Base-by-base conservation (phyloP, 2,113 vertebrate species). In the Panurus biarmicus region DNA sequence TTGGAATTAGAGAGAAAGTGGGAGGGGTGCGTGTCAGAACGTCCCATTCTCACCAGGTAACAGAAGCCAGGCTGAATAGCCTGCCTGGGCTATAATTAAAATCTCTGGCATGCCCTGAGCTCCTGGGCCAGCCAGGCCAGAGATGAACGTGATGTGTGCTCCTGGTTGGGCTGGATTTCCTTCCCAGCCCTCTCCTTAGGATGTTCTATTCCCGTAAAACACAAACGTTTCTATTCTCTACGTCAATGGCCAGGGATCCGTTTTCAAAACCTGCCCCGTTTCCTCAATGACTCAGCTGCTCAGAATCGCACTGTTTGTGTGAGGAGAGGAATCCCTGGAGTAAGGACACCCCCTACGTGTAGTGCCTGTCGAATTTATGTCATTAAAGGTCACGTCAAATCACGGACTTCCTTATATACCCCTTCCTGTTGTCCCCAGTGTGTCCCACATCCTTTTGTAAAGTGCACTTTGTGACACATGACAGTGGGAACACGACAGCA, bases 241-340 rank as follows among this genome's bases (percentile, higher is more conserved):
- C 78, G 74, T 97, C 96, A 97, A 88, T 82, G 82, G 82, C 64
- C 78, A n/a, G 44, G 60, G 87, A 95, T 96, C 76, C 12, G 4
- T 87, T 97, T 95, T 91, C 94, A 85, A 97, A 97, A 96, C 89
- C 95, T 96, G 87, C 57, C 90, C 91, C 66, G 12, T 87, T 97
- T 97, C 96, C 94, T 97, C 80, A 20, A 12, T 98, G 97, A 98
- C 95, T 98, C 95, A 97, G 94, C 90, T 91, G 91, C 92, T 95
- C 89, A 92, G 78, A 58, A 65, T 92, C 89, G 12, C 87, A 50
- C 86, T 94, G 93, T 95, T 96, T 94, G 67, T 54, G 64, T 87
- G 91, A 93, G 77, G 79, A 97, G 85, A 94, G 79, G 58, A 90
- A 93, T 94, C 92, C 87, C 95, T 33, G 47, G 86, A 60, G 95